Evolutionary conservation across 2,797 vertebrate genomes (phyloP), one percentile per base, ranked within the genome.

Genomic region (Hydrolagus colliei): DNA sequence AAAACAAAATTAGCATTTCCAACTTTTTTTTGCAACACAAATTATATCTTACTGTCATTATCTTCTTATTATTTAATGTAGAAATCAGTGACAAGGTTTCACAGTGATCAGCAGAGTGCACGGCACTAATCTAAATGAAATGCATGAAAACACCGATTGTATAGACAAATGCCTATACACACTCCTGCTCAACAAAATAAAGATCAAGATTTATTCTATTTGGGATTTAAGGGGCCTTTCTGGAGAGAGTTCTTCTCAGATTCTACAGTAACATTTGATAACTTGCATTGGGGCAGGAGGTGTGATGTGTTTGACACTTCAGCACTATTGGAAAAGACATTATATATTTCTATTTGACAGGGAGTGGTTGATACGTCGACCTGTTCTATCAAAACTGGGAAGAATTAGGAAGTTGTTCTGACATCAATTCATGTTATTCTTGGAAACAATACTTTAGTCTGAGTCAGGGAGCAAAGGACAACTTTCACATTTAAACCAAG

Each of bases 391-490:
- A 84, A 71, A 68, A 84, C 79, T 68, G 27, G 35, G 65, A 71
- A 52, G 65, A 84, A 84, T 71, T 84, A 84, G 65, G 65, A 84
- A 84, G 79, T 84, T 84, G 79, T 84, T 84, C 79, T 84, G 79
- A 84, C 79, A 84, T 84, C 79, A 84, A 84, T 52, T 84, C 79
- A 84, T 84, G 79, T 84, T 84, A 68, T 84, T 84, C 79, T 84
- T 84, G 79, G 79, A 84, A 84, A 10, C 79, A 1, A 35, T 84
- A 63, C 18, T 68, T 41, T 41, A 12, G 32, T 71, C 79, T 41
- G 32, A 68, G 65, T 32, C 65, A 84, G 65, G 16, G 79, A n/a
- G 79, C 65, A 71, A 71, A 84, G 32, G 65, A 84, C 79, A 84
- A 84, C 65, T 84, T 71, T 84, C 65, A 84, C 79, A 84, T 84